Evolutionary conservation across 2,888 invertebrate genomes (phyloP), one percentile per base, ranked within the genome.

Genomic region (Chymomyza amoena): DNA sequence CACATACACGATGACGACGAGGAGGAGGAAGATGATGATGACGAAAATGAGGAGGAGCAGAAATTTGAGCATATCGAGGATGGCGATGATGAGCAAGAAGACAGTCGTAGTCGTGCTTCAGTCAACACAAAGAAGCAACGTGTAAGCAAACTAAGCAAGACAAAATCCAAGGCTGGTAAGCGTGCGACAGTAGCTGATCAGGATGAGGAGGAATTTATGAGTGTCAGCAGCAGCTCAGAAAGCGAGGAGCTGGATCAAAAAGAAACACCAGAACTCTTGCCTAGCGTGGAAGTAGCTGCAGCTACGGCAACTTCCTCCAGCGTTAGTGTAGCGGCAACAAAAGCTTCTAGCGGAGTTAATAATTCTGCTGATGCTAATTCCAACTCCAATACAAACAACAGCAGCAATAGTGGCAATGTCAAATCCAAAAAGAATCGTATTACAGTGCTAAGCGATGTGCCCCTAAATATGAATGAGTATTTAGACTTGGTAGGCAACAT

Each of bases 371-470:
- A 73, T 13, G 69, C 63, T 13, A 73, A 71, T 69, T 73, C 76
- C 36, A 80, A 64, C 64, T 72, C 73, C 45, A 65, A 70, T 18
- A 66, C 69, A 15, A 81, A 32, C 39, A 20, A 20, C 20, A 65
- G 76, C 56, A 69, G 75, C 6, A 74, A 54, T 60, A 61, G 68
- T 13, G 59, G 67, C 20, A 60, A 78, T 16, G 80, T 77, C 59
- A 87, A 85, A 63, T 88, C 86, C 32, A 85, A 87, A 5, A 88
- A 87, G 78, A 89, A 87, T 54, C 90, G 90, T 1, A 88, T 92
- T 25, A 92, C 91, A 5, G 92, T 92, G 39, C 82, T 92, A 39
- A 92, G 92, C 69, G 91, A 92, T 84, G 91, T 92, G 25, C 92
- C 92, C 74, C 79, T 92, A n/a, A 90, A 91, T 77, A 85, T 91